Conservation (phyloP, 2,797 vertebrate genomes). For the Megalops cyprinoides region DNA sequence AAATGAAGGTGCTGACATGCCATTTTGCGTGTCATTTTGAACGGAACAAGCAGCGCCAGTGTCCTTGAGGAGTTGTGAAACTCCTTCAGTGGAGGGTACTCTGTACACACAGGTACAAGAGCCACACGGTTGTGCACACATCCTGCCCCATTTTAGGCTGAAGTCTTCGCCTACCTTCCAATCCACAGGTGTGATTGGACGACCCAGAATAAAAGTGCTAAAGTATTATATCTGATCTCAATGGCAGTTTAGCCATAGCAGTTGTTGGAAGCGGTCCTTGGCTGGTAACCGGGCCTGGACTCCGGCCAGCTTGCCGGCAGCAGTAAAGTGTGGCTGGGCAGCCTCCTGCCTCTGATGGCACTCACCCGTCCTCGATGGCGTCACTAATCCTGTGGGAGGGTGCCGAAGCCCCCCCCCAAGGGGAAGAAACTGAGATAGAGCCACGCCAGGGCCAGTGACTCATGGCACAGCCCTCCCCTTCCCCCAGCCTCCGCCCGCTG, state of each 20-base stretch:
- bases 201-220: too few relatives aligned
- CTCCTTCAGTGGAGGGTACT: too few relatives aligned
- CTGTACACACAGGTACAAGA: too few relatives aligned
- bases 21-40: too few relatives aligned
- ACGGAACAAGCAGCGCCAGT: too few relatives aligned
- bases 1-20: background rate
- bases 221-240: background rate
- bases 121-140: too few relatives aligned
- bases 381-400: constrained; percentile 14
- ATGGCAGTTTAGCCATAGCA: background rate
- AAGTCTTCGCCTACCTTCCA: background rate
- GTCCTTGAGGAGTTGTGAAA: too few relatives aligned
- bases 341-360: background rate
- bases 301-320: background rate
- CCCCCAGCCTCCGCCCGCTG: background rate
- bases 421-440: constrained; percentile 4
- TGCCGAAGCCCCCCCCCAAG: constrained; percentile 10
- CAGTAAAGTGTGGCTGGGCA: background rate
- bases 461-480: background rate
- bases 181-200: background rate
- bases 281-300: background rate
- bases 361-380: background rate
- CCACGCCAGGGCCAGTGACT: constrained; percentile 20
- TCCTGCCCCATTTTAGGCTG: background rate
- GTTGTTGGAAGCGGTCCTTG: too few relatives aligned